These are phyloP conservation scores for Chiridota heheva DNA, from an alignment of 35 echinoderm and acorn worm species.

Conservation along the genomic window DNA sequence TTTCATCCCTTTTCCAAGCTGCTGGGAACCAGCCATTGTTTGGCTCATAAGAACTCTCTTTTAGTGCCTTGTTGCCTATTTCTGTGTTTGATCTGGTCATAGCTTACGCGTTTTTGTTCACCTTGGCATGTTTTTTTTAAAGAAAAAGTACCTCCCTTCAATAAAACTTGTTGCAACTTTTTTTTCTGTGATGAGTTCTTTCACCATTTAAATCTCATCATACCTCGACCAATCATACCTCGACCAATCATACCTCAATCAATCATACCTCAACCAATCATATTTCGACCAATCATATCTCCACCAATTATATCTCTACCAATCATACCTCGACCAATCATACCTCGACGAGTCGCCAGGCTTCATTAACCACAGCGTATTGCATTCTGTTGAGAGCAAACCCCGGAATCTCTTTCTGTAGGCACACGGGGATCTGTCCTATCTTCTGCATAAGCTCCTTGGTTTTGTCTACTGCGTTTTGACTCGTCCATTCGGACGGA, in stretches of 20 bases:
- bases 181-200: too few relatives aligned
- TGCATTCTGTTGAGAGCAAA: constrained; percentile 62
- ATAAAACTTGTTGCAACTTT: neutral
- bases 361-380: constrained; percentile 47
- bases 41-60: too few relatives aligned
- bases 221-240: too few relatives aligned
- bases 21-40: too few relatives aligned
- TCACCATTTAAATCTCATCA: too few relatives aligned
- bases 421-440: constrained; percentile 49
- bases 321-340: too few relatives aligned
- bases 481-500: constrained; percentile 54
- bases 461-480: constrained; percentile 36
- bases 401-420: constrained; percentile 56
- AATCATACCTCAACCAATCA: too few relatives aligned
- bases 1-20: too few relatives aligned
- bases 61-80: neutral
- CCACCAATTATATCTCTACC: too few relatives aligned
- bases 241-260: too few relatives aligned
- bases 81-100: neutral
- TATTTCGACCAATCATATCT: too few relatives aligned
- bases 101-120: neutral
- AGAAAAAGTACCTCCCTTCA: neutral
- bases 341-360: constrained; percentile 54
- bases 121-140: neutral
- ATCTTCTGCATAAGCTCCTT: constrained; percentile 35